Conservation (phyloP, 2,797 vertebrate genomes). For the Hippocampus kuda region DNA sequence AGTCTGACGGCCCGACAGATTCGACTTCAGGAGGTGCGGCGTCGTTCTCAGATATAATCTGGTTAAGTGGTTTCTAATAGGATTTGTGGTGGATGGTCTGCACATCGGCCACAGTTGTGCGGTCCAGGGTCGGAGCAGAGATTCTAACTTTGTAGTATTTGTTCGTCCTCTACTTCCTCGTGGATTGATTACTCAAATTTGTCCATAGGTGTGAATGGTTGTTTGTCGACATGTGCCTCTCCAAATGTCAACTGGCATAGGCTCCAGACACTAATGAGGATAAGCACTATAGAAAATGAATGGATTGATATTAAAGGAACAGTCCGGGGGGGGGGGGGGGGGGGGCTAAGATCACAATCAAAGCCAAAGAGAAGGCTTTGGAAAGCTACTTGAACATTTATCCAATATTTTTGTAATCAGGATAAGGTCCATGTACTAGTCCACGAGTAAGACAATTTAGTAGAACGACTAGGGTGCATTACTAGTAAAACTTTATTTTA, state of each 20-base stretch:
- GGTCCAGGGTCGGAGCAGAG: background rate
- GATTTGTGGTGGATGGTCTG: background rate
- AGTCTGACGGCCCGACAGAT: constrained; percentile 50
- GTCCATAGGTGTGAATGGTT: background rate
- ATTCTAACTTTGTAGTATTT: too few relatives aligned
- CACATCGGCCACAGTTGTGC: background rate
- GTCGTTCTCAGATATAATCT: background rate
- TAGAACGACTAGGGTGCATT: too few relatives aligned
- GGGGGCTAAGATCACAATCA: constrained; percentile 22
- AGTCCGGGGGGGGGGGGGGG: too few relatives aligned
- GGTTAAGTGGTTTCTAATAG: background rate
- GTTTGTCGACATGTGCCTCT: too few relatives aligned
- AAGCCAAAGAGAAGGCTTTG: constrained; percentile 12
- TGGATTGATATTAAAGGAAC: too few relatives aligned
- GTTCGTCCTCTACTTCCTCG: background rate
- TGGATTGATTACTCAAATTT: background rate
- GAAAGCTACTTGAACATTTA: background rate
- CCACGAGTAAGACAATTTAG: background rate
- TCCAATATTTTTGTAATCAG: background rate
- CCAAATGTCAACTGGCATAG: too few relatives aligned
- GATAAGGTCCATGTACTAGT: background rate
- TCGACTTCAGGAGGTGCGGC: constrained; percentile 67
- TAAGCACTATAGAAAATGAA: too few relatives aligned
- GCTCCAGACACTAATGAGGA: too few relatives aligned
- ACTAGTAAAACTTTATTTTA: too few relatives aligned